Evolutionary conservation across 2,888 invertebrate genomes (phyloP), one percentile per base, ranked within the genome.

Genomic region (Apotomis turbidana): DNA sequence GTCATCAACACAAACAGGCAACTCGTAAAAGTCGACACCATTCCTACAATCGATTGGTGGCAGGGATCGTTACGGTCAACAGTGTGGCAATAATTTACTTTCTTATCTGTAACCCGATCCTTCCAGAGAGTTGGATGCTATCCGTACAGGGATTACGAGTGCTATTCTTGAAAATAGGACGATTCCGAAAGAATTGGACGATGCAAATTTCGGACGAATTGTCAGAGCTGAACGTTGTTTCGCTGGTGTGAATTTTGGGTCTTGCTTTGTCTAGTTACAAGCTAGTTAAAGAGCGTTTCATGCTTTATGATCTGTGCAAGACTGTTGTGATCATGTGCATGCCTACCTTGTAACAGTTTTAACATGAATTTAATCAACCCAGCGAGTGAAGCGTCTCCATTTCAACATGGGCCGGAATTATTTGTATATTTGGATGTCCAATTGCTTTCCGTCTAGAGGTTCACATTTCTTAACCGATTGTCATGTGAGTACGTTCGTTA

Each of bases 31-130:
- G 72, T 74, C 66, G 52, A 71, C 73, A 70, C 72, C 71, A 67
- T 73, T 61, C 63, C 49, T 13, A 59, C 64, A 68, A 73, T 69
- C 69, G 68, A 73, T 73, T 73, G 73, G 64, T 41, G 73, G 61
- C 71, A 68, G 62, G 64, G 75, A 75, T 77, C 77, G 78, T 79
- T 83, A 82, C 85, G 85, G 87, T 87, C 87, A 87, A 87, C 87
- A 86, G 82, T 75, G 76, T 54, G 80, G 83, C 86, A 82, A 90
- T 91, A 90, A 89, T 88, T 91, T 88, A 87, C 83, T 87, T 86
- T 85, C 86, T 88, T 91, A 91, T 91, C 91, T 69, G 70, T 72
- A 77, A 80, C 74, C 90, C 89, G 85, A 90, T 90, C 89, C 80
- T 88, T 85, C 87, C 83, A 86, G 78, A 77, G 85, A 83, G 61